Evolutionary conservation across 1,140 invertebrate genomes (phyloP), one percentile per base, ranked within the genome.

Genomic region (Periplaneta americana): DNA sequence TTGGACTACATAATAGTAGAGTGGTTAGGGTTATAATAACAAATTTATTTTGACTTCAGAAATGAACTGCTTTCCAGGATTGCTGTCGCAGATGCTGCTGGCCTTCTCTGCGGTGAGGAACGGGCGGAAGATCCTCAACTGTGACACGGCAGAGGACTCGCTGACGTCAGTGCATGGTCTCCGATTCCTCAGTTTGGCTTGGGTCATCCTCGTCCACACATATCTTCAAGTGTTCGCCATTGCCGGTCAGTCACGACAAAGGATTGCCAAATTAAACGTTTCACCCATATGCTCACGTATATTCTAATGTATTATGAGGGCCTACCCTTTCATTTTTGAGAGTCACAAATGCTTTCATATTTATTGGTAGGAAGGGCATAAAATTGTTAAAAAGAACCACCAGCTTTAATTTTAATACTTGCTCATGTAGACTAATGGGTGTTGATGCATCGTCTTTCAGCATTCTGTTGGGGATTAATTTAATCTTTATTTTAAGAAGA

Each of bases 161-260:
- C 91, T 96, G 2, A 92, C 92, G 75, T 96, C 94, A 85, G 88
- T 97, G n/a, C 95, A 97, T 84, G 95, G 96, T 2, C 89, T 97
- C 66, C 90, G 95, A 76, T 96, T 97, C 74, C 88, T 98, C 82
- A 96, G 95, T 13, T 92, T 98, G 81, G 90, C 93, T 1, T 98
- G 97, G 97, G 96, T 98, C n/a, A 95, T 98, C 82, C 91, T 98
- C 91, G 96, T 97, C 8, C 97, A 98, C 86, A 96, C 95, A 0
- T 96, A 96, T 87, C 89, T 96, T 28, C 93, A 95, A 85, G 91
- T 95, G 57, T 96, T 95, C 88, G 92, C 92, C 78, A 93, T 96
- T 33, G 92, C 93, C 31, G 94, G 94, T 89, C 93, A 75, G 74
- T 35, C 39, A 48, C 39, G 39, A 48, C 5, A 39, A n/a, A n/a